Conservation (phyloP, 2,113 vertebrate genomes). For the Sapayoa aenigma region DNA sequence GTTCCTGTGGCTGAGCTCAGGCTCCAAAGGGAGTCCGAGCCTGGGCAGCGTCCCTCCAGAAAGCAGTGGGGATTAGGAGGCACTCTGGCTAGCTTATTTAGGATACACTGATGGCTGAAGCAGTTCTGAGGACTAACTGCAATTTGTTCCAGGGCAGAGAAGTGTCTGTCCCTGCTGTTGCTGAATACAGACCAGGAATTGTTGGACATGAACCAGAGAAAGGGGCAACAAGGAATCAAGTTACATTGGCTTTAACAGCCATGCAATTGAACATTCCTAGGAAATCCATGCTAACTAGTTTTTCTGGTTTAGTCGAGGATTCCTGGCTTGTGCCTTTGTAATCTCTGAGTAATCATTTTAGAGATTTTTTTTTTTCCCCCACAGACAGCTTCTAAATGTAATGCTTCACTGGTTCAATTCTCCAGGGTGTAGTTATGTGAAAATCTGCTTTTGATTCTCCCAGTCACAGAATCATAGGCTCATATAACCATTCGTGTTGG, state of each 20-base stretch:
- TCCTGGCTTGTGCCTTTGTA: not conserved
- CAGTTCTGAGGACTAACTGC: not conserved
- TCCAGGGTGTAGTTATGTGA: not conserved
- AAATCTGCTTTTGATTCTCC: not conserved
- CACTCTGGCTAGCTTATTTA: not conserved
- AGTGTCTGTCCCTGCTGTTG: not conserved
- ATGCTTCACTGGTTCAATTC: not conserved
- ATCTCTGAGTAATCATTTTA: not conserved
- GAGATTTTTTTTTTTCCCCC: not conserved
- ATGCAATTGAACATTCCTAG: not conserved
- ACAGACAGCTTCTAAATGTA: not conserved
- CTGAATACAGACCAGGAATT: not conserved
- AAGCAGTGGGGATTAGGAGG: not conserved
- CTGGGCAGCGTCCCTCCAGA: not conserved
- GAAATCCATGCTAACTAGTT: not conserved
- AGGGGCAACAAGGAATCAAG: not conserved
- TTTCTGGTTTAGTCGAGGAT: not conserved
- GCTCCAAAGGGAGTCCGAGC: not conserved
- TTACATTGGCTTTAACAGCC: not conserved
- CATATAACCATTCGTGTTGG: not conserved
- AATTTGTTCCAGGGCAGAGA: not conserved
- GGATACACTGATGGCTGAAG: not conserved
- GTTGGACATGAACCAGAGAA: rapidly evolving
- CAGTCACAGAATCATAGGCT: not conserved
- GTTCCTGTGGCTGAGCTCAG: not conserved